Conservation (phyloP, 2,888 invertebrate genomes). For the Orthonevra nobilis region DNA sequence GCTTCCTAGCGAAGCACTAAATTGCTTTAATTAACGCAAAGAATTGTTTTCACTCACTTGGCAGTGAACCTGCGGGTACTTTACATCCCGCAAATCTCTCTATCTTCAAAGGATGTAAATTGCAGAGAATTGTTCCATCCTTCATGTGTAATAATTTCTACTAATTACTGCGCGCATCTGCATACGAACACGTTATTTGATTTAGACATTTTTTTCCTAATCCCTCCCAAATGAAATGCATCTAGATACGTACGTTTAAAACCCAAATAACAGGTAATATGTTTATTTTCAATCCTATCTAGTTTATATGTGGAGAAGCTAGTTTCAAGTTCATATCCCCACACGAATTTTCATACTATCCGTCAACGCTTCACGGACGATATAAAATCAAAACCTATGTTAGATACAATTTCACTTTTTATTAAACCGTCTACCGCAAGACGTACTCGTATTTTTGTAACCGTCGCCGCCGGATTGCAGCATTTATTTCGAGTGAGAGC, state of each 20-base stretch:
- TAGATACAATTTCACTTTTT: constrained; percentile 56
- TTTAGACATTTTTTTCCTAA: constrained; percentile 2
- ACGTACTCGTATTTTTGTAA: neutral
- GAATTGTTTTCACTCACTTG: constrained; percentile 7
- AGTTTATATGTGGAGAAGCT: neutral
- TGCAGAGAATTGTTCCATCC: constrained; percentile 17
- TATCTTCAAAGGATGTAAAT: constrained; percentile 30
- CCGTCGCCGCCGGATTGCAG: constrained; percentile 9
- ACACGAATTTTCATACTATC: constrained; percentile 4
- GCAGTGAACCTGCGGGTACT: no score
- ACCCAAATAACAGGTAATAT: no score
- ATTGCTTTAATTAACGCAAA: constrained; percentile 10
- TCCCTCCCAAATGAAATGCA: constrained; percentile 18
- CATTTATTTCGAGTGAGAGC: constrained; percentile 5
- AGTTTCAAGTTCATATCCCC: constrained; percentile 43
- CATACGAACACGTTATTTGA: no score
- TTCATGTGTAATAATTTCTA: no score
- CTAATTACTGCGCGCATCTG: no score
- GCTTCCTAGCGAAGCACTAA: constrained; percentile 6
- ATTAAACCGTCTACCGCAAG: constrained; percentile 36
- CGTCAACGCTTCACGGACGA: no score
- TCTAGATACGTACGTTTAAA: no score
- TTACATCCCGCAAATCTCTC: no score
- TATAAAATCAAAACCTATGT: constrained; percentile 56
- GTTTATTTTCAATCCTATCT: constrained; percentile 9